A percentile compares a stretch with the other conserved stretches of the same genome.
These are phyloP conservation scores for Gymnogyps californianus DNA, from an alignment of 2,113 vertebrate genomes.

Conservation along the genomic window DNA sequence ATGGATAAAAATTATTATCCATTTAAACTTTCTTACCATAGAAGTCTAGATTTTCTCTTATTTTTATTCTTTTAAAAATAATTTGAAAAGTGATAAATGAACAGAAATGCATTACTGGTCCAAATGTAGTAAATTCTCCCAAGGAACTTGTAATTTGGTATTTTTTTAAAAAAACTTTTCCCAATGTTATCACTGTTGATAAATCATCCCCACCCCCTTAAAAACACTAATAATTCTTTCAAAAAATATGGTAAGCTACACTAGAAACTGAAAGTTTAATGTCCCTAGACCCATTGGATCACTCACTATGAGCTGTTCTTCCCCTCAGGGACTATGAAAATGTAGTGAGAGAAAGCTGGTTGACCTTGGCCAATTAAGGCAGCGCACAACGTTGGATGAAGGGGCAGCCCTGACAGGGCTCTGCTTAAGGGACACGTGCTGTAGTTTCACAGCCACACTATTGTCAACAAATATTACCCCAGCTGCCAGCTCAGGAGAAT, in stretches of 20 bases:
- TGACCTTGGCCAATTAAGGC: conserved; percentile 69
- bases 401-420: background rate
- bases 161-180: background rate
- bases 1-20: background rate
- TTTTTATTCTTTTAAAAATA: background rate
- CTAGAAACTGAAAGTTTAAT: background rate
- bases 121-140: background rate
- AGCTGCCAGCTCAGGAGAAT: conserved; percentile 9
- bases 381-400: background rate
- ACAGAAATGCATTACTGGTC: background rate
- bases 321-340: background rate
- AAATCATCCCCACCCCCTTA: background rate
- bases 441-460: background rate
- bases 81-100: background rate
- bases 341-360: background rate
- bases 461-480: conserved; percentile 32
- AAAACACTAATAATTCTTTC: background rate
- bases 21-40: background rate
- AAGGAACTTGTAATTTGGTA: background rate
- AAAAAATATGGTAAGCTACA: background rate
- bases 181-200: background rate
- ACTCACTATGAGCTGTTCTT: background rate
- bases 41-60: background rate
- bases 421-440: background rate
- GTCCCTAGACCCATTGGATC: background rate